These are phyloP conservation scores for Condylura cristata DNA, from an alignment of 2,113 vertebrate species.

Conservation along the genomic window DNA sequence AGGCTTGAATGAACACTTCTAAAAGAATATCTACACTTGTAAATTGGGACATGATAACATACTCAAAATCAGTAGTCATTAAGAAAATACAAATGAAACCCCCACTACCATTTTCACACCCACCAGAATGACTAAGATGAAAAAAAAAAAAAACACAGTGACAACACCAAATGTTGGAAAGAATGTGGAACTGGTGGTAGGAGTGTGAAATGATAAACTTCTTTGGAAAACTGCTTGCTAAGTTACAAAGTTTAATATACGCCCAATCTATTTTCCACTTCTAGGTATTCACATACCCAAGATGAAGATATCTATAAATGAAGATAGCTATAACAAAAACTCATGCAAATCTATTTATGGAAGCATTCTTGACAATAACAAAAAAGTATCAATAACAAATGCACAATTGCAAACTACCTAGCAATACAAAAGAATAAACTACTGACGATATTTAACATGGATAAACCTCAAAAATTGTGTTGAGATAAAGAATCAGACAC, in stretches of 20 bases:
- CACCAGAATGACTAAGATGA: slow-evolving; percentile 29
- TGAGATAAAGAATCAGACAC: neutral
- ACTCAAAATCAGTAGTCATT: slow-evolving; percentile 16
- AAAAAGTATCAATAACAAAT: neutral
- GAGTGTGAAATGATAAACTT: slow-evolving; percentile 32
- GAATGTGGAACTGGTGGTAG: neutral
- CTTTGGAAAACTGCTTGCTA: neutral
- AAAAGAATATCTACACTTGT: neutral
- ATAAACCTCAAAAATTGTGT: neutral
- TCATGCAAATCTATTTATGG: neutral
- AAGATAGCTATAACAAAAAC: slow-evolving; percentile 7
- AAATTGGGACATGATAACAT: neutral
- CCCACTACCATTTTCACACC: slow-evolving; percentile 4
- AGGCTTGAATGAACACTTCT: neutral
- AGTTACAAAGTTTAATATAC: slow-evolving; percentile 4
- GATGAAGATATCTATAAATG: neutral
- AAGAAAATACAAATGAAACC: slow-evolving; percentile 53
- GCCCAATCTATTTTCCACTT: neutral
- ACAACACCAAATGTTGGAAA: neutral
- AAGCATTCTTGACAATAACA: neutral
- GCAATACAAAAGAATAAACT: neutral
- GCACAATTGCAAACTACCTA: neutral
- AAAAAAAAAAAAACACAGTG: neutral
- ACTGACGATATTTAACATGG: neutral
- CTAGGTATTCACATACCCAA: neutral